Evolutionary conservation across 2,888 invertebrate genomes (phyloP), one percentile per base, ranked within the genome.

Genomic region (Copidosoma aretas): DNA sequence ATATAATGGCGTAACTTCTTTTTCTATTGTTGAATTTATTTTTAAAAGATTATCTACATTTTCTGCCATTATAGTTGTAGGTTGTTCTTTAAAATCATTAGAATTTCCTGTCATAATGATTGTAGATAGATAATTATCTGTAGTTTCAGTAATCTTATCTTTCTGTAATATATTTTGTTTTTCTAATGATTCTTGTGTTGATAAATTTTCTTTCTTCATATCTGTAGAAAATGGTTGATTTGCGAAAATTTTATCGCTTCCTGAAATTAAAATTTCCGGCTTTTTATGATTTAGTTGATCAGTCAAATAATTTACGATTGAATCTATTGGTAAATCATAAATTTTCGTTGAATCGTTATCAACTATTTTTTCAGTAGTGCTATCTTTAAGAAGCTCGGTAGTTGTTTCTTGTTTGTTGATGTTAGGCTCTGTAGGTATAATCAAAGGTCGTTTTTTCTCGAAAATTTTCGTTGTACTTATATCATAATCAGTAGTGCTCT

Each of bases 401-500:
- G 57, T 61, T 32, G 17, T 56, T n/a, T 63, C 63, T 60, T 68
- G 25, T 51, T 32, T 41, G 46, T 39, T 17, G 10, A 15, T 46
- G 3, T 12, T 15, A 19, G 56, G n/a, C 22, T 56, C 53, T 24
- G 63, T 25, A 22, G 32, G 5, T 1, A 41, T 21, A 10, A 32
- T 21, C 1, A 25, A 10, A 49, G 57, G 3, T 61, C 52, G 51
- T 61, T 59, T 60, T 49, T 56, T 56, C 32, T 32, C 25, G 12
- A 25, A n/a, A 14, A 15, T 56, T 25, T 56, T 56, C 32, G 25
- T 25, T 1, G 8, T 21, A 53, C 21, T 21, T 19, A 25, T 22
- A n/a, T 3, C 10, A 59, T 52, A 53, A 39, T 67, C 65, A 17
- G 64, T 64, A 17, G 49, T 46, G 19, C 17, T 32, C n/a, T 66